Base-by-base conservation (phyloP, 2,113 vertebrate genomes). In the Fulica atra region DNA sequence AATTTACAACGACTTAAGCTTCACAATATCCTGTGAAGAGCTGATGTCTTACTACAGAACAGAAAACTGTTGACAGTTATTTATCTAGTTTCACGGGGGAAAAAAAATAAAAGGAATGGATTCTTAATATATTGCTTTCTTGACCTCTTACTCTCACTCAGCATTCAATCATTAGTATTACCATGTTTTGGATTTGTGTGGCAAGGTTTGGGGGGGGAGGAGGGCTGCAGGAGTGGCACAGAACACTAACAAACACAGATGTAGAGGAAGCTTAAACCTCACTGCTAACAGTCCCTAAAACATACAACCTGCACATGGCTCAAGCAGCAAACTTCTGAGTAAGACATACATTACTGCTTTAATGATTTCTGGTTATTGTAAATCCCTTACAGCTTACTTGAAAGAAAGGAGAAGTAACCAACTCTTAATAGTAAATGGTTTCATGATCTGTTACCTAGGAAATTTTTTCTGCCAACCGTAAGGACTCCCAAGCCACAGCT, bases 191-290 rank as follows among this genome's bases (percentile, higher is more conserved):
- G 48, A 21, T 48, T 48, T 48, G 48, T 48, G 48, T 48, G 10
- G 48, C 48, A 48, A 48, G 48, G 48, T 48, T 23, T 48, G 21
- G 20, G 20, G 46, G 46, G 21, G 46, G 20, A 23, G 11, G 21
- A 48, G 21, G 21, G 21, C 48, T 21, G 48, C 20, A 48, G 21
- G 46, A 14, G 48, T 23, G 10, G 21, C 48, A 48, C 48, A 48
- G 48, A 48, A 48, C 48, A 48, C 48, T 46, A 17, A 46, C 18
- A 3, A 88, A 29, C 7, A 35, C 0, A 3, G 2, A 0, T 11
- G 7, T 2, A 63, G 33, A 90, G 7, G 25, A 82, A 60, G 35
- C 35, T 36, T 57, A 73, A 71, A 31, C 19, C 33, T 29, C 38
- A 20, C 28, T 71, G 60, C 31, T 87, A 42, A 51, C 5, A 16